phyloP scores from a whole-genome alignment of 1,140 invertebrate species.

The Cephus cinctus region DNA sequence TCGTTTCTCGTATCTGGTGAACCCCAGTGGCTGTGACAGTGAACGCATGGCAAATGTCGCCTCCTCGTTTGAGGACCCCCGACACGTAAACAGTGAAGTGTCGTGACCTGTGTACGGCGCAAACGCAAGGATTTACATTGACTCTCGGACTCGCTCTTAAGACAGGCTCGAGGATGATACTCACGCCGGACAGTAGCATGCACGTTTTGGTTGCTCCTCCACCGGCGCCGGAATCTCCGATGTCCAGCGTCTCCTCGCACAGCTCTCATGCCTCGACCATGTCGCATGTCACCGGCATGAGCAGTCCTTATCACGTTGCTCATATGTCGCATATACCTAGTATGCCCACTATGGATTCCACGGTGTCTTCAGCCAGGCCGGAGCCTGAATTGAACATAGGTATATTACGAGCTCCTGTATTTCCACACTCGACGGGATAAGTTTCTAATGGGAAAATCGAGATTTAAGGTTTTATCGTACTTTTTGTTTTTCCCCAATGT shows the following conservation, averaged over 20 bases:
- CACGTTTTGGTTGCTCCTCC: constrained; percentile 24
- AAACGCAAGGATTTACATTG: neutral
- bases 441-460: neutral
- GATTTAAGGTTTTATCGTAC: constrained; percentile 11
- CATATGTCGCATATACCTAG: constrained; percentile 38
- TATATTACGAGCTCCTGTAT: constrained; percentile 27
- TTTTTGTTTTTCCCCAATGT: constrained; percentile 20
- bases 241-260: constrained; percentile 31
- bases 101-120: neutral
- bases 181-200: constrained; percentile 48
- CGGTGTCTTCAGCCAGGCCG: constrained; percentile 59
- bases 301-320: constrained; percentile 39
- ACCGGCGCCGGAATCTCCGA: constrained; percentile 30
- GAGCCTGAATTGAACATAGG: constrained; percentile 63
- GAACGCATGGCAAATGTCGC: too few relatives aligned
- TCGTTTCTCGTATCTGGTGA: neutral
- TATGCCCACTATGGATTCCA: constrained; percentile 61
- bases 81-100: neutral
- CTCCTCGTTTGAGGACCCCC: too few relatives aligned
- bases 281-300: constrained; percentile 34
- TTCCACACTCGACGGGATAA: neutral
- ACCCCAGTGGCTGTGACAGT: too few relatives aligned
- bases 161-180: constrained; percentile 36
- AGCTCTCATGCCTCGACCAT: constrained; percentile 27
- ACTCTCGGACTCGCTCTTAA: neutral